A percentile compares a stretch with the other conserved stretches of the same genome.
Conservation (phyloP, 2,888 invertebrate species). For the Pseudococcus jackbeardsleyi region DNA sequence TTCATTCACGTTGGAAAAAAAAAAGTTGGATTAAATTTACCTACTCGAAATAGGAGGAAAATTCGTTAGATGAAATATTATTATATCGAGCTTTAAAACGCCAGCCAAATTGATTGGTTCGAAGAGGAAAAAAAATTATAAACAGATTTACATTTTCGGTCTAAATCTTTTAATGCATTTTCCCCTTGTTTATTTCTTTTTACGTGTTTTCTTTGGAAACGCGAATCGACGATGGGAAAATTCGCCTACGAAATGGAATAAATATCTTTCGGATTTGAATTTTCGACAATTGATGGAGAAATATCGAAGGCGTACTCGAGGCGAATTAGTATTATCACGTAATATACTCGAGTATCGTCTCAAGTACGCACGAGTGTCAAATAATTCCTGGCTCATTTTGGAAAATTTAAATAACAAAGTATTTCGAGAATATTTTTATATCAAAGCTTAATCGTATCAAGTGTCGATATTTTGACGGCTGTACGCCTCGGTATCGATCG, state of each 20-base stretch:
- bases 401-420: background rate
- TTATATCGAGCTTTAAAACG: background rate
- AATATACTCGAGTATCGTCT: background rate
- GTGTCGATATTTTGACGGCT: background rate
- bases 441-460: background rate
- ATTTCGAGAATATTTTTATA: background rate
- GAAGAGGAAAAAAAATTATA: background rate
- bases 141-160: conserved; percentile 13
- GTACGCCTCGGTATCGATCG: background rate
- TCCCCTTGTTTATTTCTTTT: background rate
- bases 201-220: background rate
- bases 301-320: background rate
- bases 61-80: background rate
- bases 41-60: background rate
- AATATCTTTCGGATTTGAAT: conserved; percentile 20
- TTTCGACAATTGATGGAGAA: background rate
- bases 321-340: conserved; percentile 4
- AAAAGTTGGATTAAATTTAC: conserved; percentile 4
- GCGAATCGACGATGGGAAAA: background rate
- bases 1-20: background rate
- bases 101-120: background rate
- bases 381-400: background rate
- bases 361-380: background rate
- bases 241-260: background rate
- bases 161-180: conserved; percentile 27